Conservation (phyloP, 2,888 invertebrate genomes). For the Philonicus albiceps region DNA sequence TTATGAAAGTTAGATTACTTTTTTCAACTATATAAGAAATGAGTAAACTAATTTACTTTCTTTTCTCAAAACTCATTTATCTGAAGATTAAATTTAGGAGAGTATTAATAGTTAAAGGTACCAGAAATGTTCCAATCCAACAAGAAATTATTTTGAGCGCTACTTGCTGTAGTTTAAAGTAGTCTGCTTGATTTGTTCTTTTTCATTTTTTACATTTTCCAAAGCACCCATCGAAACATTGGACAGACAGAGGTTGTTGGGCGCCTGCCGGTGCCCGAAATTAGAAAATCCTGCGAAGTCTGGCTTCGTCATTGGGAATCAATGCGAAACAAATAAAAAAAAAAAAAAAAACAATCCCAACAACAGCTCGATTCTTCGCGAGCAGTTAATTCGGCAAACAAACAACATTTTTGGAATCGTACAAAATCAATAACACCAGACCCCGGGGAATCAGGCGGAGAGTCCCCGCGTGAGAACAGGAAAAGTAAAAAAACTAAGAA, state of each 20-base stretch:
- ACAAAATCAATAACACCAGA: not conserved
- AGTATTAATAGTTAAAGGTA: no score
- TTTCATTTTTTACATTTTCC: not conserved
- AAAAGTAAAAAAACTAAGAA: not conserved
- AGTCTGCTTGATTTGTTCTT: not conserved
- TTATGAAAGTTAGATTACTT: no score
- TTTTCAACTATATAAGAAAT: no score
- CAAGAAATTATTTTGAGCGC: not conserved
- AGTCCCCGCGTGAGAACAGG: not conserved
- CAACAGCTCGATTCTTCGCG: not conserved
- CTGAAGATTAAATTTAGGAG: no score
- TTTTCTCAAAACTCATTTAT: no score
- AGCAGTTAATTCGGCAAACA: not conserved
- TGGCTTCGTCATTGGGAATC: not conserved
- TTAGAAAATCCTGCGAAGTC: not conserved
- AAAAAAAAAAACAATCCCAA: no score
- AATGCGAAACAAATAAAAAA: not conserved
- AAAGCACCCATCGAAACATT: not conserved
- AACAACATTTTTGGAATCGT: not conserved
- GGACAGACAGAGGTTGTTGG: not conserved
- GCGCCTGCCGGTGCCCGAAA: not conserved
- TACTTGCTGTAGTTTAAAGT: not conserved
- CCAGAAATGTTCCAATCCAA: not conserved
- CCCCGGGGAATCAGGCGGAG: not conserved
- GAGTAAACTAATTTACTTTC: no score